Conservation (phyloP, 1,140 invertebrate genomes). For the Drosophila neocordata region DNA sequence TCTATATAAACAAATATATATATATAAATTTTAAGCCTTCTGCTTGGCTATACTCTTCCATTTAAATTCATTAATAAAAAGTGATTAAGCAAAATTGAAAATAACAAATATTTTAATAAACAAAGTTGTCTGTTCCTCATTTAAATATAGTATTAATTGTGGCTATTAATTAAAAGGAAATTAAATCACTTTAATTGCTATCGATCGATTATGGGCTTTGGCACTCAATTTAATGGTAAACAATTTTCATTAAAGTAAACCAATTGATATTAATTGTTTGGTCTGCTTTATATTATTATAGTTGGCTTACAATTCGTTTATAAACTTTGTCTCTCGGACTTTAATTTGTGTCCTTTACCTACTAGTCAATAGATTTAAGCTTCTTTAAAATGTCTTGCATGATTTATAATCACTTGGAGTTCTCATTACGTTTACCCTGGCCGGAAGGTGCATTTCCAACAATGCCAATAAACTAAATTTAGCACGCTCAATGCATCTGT, state of each 20-base stretch:
- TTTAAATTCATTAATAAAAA: no score
- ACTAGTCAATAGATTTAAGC: not conserved
- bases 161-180: not conserved
- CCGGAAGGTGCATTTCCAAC: not conserved
- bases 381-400: not conserved
- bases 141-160: not conserved
- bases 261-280: not conserved
- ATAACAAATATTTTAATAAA: no score
- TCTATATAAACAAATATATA: no score
- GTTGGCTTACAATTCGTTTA: not conserved
- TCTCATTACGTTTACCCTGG: not conserved
- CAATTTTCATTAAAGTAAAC: not conserved
- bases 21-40: no score
- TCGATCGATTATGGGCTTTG: not conserved
- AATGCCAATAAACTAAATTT: conserved; percentile 5
- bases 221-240: not conserved
- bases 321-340: not conserved
- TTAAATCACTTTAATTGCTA: not conserved
- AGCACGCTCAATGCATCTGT: conserved; percentile 12
- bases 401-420: not conserved
- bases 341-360: not conserved
- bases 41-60: no score
- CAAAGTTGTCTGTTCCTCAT: no score
- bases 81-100: no score
- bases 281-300: not conserved